Evolutionary conservation across 2,797 vertebrate genomes (phyloP), one percentile per base, ranked within the genome.

Genomic region (Gymnocypris eckloni): DNA sequence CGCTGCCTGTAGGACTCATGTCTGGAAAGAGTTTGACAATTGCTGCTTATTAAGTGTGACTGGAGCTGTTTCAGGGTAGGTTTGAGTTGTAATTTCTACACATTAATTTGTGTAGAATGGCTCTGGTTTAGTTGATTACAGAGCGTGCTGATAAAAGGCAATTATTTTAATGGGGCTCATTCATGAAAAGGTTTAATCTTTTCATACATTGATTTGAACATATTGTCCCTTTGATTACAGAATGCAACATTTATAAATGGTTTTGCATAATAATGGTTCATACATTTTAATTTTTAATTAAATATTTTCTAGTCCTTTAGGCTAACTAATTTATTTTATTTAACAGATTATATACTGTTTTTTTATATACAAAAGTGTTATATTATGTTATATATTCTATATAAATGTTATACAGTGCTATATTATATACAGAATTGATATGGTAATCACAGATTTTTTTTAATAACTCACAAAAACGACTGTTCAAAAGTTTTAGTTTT

Each of bases 1-100:
- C 33, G 56, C 43, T 64, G 75, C 67, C 43, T 61, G 69, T 83
- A 56, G 77, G 75, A 41, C 45, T 72, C 72, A 22, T 61, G 59
- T 85, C 50, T 84, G 84, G 84, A 86, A 75, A 54, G 66, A 73
- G 69, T 86, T 80, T 66, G 75, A 59, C 45, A 45, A 70, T 84
- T 84, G 39, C 54, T 28, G 66, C 75, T 85, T 85, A 76, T 84
- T 83, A 84, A 67, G 64, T 37, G 75, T 70, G 76, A 85, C 83
- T 79, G 76, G 16, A 79, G 11, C 37, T 28, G 41, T 70, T 77
- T 67, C 7, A 16, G 7, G 66, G 45, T n/a, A 28, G 54, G 59
- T 69, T 69, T 28, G 22, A 61, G 41, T 20, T 61, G 48, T 56
- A 43, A 52, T 70, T 52, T 81, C 66, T 25, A 13, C n/a, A 9